Evolutionary conservation across 2,888 invertebrate species (phyloP).

Genomic region (Stratiomys singularior): DNA sequence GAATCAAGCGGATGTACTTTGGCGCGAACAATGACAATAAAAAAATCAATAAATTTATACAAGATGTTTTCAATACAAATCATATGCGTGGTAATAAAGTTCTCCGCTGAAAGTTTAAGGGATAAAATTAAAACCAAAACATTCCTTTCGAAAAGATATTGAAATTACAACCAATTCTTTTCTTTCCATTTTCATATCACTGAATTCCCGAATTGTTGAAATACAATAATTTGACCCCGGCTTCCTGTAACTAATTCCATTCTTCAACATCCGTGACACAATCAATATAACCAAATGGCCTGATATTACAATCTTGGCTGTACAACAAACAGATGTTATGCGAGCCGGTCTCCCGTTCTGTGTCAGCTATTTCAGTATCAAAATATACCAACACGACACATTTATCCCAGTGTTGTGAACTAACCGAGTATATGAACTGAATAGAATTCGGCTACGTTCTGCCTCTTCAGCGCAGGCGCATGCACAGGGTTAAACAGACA

Average conservation of each 20-base stretch:
- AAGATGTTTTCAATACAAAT: too few species aligned
- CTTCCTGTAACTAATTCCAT: background rate
- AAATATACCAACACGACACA: conserved; percentile 18
- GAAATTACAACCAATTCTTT: too few species aligned
- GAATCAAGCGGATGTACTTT: too few species aligned
- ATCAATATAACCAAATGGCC: conserved; percentile 15
- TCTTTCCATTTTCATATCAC: too few species aligned
- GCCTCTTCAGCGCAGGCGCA: conserved; percentile 17
- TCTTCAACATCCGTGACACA: too few species aligned
- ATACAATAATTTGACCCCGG: background rate
- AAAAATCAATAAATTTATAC: too few species aligned
- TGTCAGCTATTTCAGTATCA: background rate
- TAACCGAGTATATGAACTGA: background rate
- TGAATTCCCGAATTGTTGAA: too few species aligned
- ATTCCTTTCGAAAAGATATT: too few species aligned
- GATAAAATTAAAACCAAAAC: too few species aligned
- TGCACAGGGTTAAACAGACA: conserved; percentile 19
- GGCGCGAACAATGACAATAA: too few species aligned
- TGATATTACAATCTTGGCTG: conserved; percentile 7
- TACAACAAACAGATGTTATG: conserved; percentile 33
- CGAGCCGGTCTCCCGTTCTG: conserved; percentile 27
- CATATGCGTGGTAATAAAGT: too few species aligned
- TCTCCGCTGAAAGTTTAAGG: too few species aligned
- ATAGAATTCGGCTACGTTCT: background rate
- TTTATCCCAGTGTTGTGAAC: background rate